A percentile compares a stretch with the other conserved stretches of the same genome.
phyloP scores from a whole-genome alignment of 2,888 invertebrate species.

The Parelbella ahira region DNA sequence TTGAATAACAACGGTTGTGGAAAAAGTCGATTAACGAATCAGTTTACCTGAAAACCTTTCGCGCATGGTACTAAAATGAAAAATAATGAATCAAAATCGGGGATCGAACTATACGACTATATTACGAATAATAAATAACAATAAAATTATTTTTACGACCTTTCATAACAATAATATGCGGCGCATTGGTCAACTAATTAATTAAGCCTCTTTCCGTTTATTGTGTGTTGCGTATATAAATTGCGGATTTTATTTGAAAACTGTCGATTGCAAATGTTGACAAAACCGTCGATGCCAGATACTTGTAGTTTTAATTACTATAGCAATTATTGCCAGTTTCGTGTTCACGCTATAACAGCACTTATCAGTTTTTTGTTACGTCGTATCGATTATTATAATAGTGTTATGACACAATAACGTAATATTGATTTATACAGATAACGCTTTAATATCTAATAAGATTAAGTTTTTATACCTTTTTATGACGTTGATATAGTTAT shows the following conservation, averaged over 20 bases:
- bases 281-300: neutral
- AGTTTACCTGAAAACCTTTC: no score
- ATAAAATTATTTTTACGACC: constrained; percentile 18
- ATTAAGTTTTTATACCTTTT: no score
- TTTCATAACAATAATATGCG: no score
- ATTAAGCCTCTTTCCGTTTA: constrained; percentile 16
- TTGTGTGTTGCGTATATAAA: constrained; percentile 1
- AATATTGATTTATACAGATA: no score
- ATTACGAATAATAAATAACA: constrained; percentile 11
- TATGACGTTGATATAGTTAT: no score
- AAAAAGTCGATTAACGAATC: no score
- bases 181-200: constrained; percentile 21
- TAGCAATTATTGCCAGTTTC: neutral
- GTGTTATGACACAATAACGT: neutral
- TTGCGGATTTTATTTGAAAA: constrained; percentile 10
- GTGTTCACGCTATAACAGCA: neutral
- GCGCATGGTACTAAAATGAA: no score
- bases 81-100: neutral
- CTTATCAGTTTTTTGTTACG: neutral
- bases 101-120: constrained; percentile 9
- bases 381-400: neutral
- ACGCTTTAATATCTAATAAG: no score
- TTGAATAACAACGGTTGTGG: no score
- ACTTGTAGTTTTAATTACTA: neutral
- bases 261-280: constrained; percentile 3